These are phyloP conservation scores for Odontesthes bonariensis DNA, from an alignment of 2,113 vertebrate genomes.

Conservation along the genomic window DNA sequence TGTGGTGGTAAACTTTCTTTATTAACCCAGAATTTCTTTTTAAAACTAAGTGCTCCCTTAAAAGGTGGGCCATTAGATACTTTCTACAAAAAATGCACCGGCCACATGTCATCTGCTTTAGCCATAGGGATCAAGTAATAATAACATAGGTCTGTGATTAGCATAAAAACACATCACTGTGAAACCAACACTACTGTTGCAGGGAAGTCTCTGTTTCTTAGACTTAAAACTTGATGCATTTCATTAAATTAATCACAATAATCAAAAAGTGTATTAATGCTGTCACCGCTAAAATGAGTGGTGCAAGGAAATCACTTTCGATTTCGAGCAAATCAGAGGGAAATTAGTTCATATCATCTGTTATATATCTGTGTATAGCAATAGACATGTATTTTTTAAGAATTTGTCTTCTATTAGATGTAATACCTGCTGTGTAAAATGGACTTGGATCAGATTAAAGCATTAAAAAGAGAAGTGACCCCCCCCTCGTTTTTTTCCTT, in stretches of 20 bases:
- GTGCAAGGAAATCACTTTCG: not conserved
- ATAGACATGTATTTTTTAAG: not conserved
- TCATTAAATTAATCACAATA: not conserved
- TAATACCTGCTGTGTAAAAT: not conserved
- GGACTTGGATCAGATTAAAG: not conserved
- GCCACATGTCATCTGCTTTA: not conserved
- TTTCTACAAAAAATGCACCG: not conserved
- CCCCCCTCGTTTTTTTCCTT: too few relatives aligned
- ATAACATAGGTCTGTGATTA: too few relatives aligned
- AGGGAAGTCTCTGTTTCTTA: too few relatives aligned
- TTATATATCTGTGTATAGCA: not conserved
- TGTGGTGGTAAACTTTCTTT: too few relatives aligned
- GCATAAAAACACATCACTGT: too few relatives aligned
- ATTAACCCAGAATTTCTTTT: not conserved
- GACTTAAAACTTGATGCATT: not conserved
- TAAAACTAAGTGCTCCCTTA: not conserved
- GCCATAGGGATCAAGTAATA: not conserved
- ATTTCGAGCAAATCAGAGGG: not conserved
- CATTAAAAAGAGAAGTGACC: not conserved
- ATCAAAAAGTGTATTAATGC: not conserved
- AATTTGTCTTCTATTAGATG: too few relatives aligned
- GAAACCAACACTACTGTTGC: too few relatives aligned
- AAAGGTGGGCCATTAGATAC: not conserved
- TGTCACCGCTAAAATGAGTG: not conserved
- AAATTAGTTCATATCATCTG: not conserved